Evolutionary conservation across 2,797 vertebrate genomes (phyloP).

Genomic region (Esox masquinongy): DNA sequence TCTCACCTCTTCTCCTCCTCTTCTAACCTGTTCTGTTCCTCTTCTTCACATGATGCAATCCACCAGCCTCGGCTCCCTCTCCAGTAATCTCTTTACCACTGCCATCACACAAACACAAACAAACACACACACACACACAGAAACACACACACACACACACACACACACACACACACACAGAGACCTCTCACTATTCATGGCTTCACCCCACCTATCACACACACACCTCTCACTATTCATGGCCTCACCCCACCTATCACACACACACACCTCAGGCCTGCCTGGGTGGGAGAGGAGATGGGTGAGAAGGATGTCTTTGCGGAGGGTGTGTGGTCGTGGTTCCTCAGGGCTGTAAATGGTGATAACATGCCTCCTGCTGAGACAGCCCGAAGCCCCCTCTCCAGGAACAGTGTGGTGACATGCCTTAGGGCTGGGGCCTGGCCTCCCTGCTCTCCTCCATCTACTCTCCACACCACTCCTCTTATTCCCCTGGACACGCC

Average conservation of each 20-base stretch:
- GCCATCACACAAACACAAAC: slow-evolving; percentile 17
- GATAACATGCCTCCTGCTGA: slow-evolving; percentile 27
- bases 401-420: slow-evolving; percentile 30
- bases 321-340: slow-evolving; percentile 33
- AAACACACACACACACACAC: too few species aligned
- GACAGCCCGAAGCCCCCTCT: slow-evolving; percentile 43
- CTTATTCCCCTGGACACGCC: neutral
- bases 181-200: slow-evolving; percentile 6
- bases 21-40: neutral
- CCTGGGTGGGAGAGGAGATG: neutral
- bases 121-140: slow-evolving; percentile 15
- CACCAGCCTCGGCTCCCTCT: slow-evolving; percentile 28
- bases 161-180: neutral
- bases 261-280: slow-evolving; percentile 28
- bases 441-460: slow-evolving; percentile 27
- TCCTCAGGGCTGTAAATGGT: slow-evolving; percentile 51
- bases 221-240: slow-evolving; percentile 12
- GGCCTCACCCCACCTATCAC: neutral
- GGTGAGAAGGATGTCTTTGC: slow-evolving; percentile 23
- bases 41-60: too few species aligned
- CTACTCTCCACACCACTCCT: slow-evolving; percentile 13
- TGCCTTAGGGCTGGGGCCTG: neutral
- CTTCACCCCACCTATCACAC: neutral
- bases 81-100: slow-evolving; percentile 29
- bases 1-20: neutral